Evolutionary conservation across 2,888 invertebrate genomes (phyloP).

Genomic region (Anagyrus pseudococci): DNA sequence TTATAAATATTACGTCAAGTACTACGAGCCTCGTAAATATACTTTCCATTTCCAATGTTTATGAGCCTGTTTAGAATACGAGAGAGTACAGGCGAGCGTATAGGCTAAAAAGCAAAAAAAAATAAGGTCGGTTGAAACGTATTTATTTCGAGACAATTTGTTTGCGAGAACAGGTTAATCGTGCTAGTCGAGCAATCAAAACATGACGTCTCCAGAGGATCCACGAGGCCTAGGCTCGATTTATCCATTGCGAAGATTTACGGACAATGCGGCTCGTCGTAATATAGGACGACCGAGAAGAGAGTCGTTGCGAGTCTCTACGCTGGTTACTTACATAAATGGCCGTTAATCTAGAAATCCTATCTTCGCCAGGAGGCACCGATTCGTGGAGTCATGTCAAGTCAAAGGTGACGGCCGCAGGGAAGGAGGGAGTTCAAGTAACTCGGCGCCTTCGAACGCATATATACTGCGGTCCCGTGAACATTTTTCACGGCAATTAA

Average conservation of each 20-base stretch:
- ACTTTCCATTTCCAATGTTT: too few species aligned
- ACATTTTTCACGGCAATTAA: slow-evolving; percentile 31
- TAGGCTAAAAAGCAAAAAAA: not conserved
- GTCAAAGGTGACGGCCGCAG: not conserved
- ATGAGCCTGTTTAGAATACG: too few species aligned
- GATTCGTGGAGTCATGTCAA: not conserved
- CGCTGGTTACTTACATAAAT: slow-evolving; percentile 48
- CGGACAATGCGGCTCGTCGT: slow-evolving; percentile 49
- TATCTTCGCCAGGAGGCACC: slow-evolving; percentile 42
- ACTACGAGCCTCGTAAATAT: too few species aligned
- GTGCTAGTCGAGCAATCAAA: slow-evolving; percentile 47
- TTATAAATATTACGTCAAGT: too few species aligned
- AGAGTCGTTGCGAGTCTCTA: slow-evolving; percentile 36
- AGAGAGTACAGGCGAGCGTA: not conserved
- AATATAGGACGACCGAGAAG: slow-evolving; percentile 44
- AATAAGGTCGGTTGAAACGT: not conserved
- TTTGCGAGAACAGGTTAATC: slow-evolving; percentile 51
- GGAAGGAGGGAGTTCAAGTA: not conserved
- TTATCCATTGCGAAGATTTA: slow-evolving; percentile 45
- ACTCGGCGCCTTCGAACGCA: not conserved
- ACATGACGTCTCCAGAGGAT: slow-evolving; percentile 38
- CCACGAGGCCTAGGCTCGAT: not conserved
- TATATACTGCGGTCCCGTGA: not conserved
- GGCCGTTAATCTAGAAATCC: slow-evolving; percentile 54
- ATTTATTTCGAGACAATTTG: slow-evolving; percentile 7